Evolutionary conservation across 2,113 vertebrate species (phyloP).

Genomic region (Phasianus colchicus): DNA sequence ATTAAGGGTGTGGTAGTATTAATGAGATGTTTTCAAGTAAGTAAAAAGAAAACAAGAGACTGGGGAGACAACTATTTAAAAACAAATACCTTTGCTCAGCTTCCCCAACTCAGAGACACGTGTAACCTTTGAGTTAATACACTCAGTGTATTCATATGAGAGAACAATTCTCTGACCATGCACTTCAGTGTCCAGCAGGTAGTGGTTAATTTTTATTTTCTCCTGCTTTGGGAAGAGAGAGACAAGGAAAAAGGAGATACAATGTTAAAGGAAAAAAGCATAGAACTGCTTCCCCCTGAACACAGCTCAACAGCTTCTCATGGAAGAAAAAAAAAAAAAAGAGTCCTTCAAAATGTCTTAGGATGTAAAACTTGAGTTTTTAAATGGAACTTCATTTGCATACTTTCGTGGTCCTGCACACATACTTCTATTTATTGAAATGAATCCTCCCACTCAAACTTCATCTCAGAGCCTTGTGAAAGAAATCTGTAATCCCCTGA

Average conservation of each 20-base stretch:
- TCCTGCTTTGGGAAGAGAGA: neutral
- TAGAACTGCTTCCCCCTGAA: neutral
- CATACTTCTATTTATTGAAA: slow-evolving; percentile 29
- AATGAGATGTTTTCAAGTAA: neutral
- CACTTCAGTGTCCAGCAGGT: neutral
- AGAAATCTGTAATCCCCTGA: neutral
- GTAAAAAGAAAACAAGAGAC: neutral
- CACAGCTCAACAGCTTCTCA: neutral
- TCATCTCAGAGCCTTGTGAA: neutral
- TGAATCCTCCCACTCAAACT: slow-evolving; percentile 22
- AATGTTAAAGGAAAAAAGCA: neutral
- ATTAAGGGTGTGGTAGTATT: neutral
- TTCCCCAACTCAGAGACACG: accelerated
- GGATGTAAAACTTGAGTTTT: neutral
- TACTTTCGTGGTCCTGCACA: neutral
- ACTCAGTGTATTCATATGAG: neutral
- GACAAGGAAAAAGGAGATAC: neutral
- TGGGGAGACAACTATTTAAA: neutral
- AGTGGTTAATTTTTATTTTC: neutral
- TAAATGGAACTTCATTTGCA: neutral
- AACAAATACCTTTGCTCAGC: neutral
- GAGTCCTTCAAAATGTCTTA: neutral
- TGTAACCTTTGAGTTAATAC: neutral
- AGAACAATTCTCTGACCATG: neutral
- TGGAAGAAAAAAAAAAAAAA: neutral